phyloP scores from a whole-genome alignment of 1,140 invertebrate species.

The Aphaenogaster ashmeadi region DNA sequence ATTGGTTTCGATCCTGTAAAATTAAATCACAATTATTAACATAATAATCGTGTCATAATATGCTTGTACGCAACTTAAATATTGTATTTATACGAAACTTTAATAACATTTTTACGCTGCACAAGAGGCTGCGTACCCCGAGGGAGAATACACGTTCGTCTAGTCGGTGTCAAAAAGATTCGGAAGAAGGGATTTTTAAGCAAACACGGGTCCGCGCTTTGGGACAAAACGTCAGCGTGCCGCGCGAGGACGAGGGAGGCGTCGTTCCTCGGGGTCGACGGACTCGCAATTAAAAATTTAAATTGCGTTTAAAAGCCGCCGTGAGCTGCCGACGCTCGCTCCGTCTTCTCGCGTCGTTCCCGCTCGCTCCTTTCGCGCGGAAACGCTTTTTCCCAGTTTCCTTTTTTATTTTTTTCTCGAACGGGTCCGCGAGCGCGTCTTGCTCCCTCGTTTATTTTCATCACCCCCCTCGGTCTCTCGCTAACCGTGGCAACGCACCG shows the following conservation, averaged over 20 bases:
- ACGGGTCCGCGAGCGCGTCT: constrained; percentile 42
- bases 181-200: not conserved
- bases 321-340: constrained; percentile 53
- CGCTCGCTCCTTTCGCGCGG: constrained; percentile 40
- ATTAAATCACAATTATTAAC: not conserved
- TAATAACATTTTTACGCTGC: not conserved
- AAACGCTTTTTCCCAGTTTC: constrained; percentile 15
- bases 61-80: not conserved
- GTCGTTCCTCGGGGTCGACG: constrained; percentile 73
- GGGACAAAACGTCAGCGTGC: constrained; percentile 7
- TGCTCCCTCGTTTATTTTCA: constrained; percentile 37
- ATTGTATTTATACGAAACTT: not conserved
- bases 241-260: constrained; percentile 5
- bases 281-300: constrained; percentile 84
- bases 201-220: not conserved
- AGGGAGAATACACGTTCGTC: not conserved
- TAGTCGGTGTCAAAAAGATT: not conserved
- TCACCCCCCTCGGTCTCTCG: constrained; percentile 30
- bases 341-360: constrained; percentile 8
- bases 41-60: not conserved
- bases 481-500: constrained; percentile 47
- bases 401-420: not conserved
- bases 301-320: constrained; percentile 82
- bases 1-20: not conserved
- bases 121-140: not conserved